Evolutionary conservation across 1,140 invertebrate species (phyloP), one percentile per base, ranked within the genome.

Genomic region (Leguminivora glycinivorella): DNA sequence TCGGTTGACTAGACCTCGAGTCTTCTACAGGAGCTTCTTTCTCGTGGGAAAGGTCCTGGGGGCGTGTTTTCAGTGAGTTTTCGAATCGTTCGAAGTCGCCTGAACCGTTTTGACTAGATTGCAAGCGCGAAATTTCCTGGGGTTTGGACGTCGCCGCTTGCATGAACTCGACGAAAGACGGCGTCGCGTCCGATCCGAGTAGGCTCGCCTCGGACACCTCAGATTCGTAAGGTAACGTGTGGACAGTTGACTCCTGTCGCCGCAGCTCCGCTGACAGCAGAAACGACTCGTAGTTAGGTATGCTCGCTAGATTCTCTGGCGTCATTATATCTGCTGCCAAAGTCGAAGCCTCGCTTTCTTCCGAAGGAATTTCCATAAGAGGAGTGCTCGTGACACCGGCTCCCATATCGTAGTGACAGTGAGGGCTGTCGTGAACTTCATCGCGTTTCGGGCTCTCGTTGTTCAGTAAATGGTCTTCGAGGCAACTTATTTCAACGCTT

Each of bases 151-250:
- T 66, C 0, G 82, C 87, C 0, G 88, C 90, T 69, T 79, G 75
- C 68, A 87, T 86, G 52, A 88, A 90, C 72, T 90, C 89, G 7
- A 84, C 87, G 74, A 87, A 87, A 19, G 80, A 81, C 1, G 83
- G 82, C 7, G 82, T 83, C 52, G 26, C 25, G 29, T 29, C 58
- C 17, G 58, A 26, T 26, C 14, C n/a, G 2, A 29, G 5, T 63
- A 26, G 25, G 25, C 58, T 29, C 9, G 17, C 25, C 14, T 17
- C 58, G 25, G 25, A 29, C 5, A 29, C 29, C 25, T 29, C 25
- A n/a, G 25, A 29, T 9, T 63, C 58, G 19, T 52, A 17, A 22
- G 47, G 47, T 17, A 52, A 22, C 6, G 5, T 52, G 4, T n/a
- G 58, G 77, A 9, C 67, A 69, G 47, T 74, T 81, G 0, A 80